A percentile compares a stretch with the other conserved stretches of the same genome.
Evolutionary conservation across 1,140 invertebrate genomes (phyloP).

Genomic region (Hyphantria cunea): DNA sequence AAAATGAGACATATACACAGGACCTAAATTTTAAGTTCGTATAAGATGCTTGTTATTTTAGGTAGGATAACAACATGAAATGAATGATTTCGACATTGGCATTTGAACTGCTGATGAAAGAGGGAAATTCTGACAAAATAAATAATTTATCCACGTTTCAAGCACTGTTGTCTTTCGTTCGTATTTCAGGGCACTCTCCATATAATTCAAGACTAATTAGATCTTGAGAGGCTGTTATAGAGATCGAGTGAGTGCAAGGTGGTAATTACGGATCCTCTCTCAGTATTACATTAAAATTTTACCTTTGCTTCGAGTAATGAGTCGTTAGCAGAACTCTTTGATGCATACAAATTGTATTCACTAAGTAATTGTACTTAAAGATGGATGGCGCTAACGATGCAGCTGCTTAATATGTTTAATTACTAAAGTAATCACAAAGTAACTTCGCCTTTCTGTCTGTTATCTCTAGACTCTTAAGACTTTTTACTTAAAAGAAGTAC

Average conservation of each 20-base stretch:
- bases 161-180: not conserved
- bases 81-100: too few species aligned
- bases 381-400: constrained; percentile 13
- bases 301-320: constrained; percentile 40
- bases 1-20: too few species aligned
- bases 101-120: too few species aligned
- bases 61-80: too few species aligned
- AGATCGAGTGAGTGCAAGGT: constrained; percentile 39
- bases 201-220: constrained; percentile 53
- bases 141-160: not conserved
- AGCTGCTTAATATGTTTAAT: not conserved
- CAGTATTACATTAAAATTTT: constrained; percentile 56
- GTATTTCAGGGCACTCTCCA: constrained; percentile 18
- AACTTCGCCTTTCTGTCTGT: too few species aligned
- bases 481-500: too few species aligned
- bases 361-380: constrained; percentile 32
- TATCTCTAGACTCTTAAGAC: too few species aligned
- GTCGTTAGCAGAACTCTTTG: constrained; percentile 52
- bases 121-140: too few species aligned
- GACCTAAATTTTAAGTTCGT: too few species aligned
- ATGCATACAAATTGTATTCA: constrained; percentile 53
- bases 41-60: too few species aligned
- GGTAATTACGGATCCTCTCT: constrained; percentile 40
- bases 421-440: too few species aligned
- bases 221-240: constrained; percentile 42